phyloP scores from a whole-genome alignment of 2,888 invertebrate genomes.

The Endotricha flammealis region DNA sequence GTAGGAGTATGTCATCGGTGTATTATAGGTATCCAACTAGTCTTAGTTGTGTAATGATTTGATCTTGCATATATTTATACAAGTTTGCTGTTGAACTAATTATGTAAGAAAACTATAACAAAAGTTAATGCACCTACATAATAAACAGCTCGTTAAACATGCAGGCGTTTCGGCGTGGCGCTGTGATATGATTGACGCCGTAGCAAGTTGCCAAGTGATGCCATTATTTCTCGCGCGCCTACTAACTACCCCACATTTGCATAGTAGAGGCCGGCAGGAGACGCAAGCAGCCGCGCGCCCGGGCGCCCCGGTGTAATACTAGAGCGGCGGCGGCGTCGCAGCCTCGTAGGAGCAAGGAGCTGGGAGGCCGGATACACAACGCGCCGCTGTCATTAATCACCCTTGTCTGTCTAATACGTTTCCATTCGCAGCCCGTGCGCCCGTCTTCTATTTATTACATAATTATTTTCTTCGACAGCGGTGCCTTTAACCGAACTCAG shows the following conservation, averaged over 20 bases:
- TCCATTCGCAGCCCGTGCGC: slow-evolving; percentile 62
- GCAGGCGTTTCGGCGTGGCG: slow-evolving; percentile 38
- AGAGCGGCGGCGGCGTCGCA: slow-evolving; percentile 21
- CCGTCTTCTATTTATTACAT: slow-evolving; percentile 66
- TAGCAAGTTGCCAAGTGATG: slow-evolving; percentile 56
- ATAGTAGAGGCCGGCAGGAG: slow-evolving; percentile 39
- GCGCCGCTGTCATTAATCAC: slow-evolving; percentile 67
- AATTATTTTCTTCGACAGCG: slow-evolving; percentile 70
- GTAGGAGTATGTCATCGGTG: too few relatives aligned
- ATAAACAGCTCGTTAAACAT: slow-evolving; percentile 27
- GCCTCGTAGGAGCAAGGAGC: neutral
- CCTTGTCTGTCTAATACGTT: slow-evolving; percentile 72
- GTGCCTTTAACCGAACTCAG: slow-evolving; percentile 43
- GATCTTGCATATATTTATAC: too few relatives aligned
- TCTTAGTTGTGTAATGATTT: too few relatives aligned
- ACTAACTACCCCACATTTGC: slow-evolving; percentile 64
- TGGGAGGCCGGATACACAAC: slow-evolving; percentile 35
- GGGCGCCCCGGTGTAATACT: slow-evolving; percentile 28
- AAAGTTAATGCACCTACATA: too few relatives aligned
- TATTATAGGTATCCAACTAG: too few relatives aligned
- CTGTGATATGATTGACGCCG: slow-evolving; percentile 55
- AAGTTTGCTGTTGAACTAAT: too few relatives aligned
- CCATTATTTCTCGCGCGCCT: slow-evolving; percentile 51
- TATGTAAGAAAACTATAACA: too few relatives aligned
- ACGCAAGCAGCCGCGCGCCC: slow-evolving; percentile 10